These are phyloP conservation scores for Syngnathus typhle DNA, from an alignment of 2,113 vertebrate species.

Conservation along the genomic window DNA sequence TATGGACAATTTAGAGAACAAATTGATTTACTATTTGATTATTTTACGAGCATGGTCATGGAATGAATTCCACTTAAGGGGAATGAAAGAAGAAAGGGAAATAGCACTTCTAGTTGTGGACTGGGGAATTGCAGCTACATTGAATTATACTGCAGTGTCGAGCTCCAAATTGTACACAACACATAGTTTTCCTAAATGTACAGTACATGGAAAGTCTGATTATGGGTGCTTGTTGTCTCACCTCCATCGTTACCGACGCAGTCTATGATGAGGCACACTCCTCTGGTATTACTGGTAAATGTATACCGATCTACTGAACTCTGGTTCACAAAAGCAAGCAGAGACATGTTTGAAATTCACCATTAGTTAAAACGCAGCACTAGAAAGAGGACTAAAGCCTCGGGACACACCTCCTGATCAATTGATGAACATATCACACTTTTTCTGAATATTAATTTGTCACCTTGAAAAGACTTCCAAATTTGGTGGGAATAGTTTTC, in stretches of 20 bases:
- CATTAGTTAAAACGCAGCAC: background rate
- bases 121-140: too few species aligned
- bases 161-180: too few species aligned
- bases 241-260: slow-evolving; percentile 83
- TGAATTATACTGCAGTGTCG: too few species aligned
- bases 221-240: slow-evolving; percentile 54
- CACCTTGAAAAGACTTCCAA: background rate
- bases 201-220: too few species aligned
- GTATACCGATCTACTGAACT: slow-evolving; percentile 69
- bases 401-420: background rate
- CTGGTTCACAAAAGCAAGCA: slow-evolving; percentile 40
- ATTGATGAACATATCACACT: background rate
- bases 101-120: too few species aligned
- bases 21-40: too few species aligned
- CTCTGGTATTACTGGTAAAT: slow-evolving; percentile 73
- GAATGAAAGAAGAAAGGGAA: too few species aligned
- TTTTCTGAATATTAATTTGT: background rate
- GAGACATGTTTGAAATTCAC: background rate
- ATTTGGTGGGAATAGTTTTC: background rate
- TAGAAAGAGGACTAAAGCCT: background rate
- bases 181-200: too few species aligned
- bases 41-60: too few species aligned
- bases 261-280: slow-evolving; percentile 88
- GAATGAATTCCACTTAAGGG: too few species aligned
- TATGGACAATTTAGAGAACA: too few species aligned